Evolutionary conservation across 2,888 invertebrate species (phyloP).

Genomic region (Priocnemis perturbator): DNA sequence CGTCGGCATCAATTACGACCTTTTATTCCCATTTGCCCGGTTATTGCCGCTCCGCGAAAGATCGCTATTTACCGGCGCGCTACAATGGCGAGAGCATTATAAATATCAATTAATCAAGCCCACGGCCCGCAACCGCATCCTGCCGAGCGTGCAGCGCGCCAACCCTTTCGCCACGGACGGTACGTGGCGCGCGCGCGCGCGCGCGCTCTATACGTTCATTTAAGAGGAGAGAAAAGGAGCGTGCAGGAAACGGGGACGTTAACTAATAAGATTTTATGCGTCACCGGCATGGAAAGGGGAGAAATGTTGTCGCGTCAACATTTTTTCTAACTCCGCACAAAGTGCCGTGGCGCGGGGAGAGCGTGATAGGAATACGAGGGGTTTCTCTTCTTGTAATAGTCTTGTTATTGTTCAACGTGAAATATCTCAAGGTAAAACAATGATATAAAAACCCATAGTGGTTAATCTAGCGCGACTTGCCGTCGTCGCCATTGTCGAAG

Average conservation of each 20-base stretch:
- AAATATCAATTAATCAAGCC: conserved; percentile 67
- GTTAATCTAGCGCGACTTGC: no score
- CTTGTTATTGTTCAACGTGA: no score
- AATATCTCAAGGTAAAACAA: no score
- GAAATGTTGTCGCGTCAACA: no score
- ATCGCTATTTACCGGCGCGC: conserved; percentile 59
- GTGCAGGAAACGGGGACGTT: background rate
- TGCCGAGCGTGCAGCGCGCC: conserved; percentile 26
- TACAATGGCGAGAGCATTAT: conserved; percentile 57
- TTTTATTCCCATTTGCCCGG: conserved; percentile 52
- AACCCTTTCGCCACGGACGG: conserved; percentile 14
- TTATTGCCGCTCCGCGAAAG: conserved; percentile 40
- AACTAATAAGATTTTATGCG: no score
- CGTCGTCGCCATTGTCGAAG: no score
- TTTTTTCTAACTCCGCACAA: no score
- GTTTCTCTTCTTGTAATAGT: no score
- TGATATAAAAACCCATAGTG: no score
- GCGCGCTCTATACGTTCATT: conserved; percentile 13
- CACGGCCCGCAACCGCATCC: conserved; percentile 18
- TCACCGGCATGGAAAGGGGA: no score
- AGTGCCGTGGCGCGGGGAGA: no score
- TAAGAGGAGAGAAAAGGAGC: conserved; percentile 23
- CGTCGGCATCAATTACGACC: conserved; percentile 53
- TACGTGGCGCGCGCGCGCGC: conserved; percentile 11
- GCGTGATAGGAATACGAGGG: no score